These are phyloP conservation scores for Todiramphus saurophagus DNA, from an alignment of 2,113 vertebrate species.

Conservation along the genomic window DNA sequence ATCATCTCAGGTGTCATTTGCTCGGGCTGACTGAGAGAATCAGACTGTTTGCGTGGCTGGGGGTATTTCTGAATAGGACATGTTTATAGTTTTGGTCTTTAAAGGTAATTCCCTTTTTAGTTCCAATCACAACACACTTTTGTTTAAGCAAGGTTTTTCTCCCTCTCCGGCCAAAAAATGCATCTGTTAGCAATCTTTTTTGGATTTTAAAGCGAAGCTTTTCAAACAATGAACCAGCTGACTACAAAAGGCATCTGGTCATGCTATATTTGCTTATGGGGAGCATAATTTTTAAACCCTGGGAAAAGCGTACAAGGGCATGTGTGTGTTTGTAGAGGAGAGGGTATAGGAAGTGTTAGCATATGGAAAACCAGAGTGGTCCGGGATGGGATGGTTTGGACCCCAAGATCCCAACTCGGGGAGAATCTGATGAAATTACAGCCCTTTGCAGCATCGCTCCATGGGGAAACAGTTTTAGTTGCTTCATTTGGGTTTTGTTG, in stretches of 20 bases:
- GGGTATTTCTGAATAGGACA: constrained; percentile 72
- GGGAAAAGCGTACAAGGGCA: constrained; percentile 43
- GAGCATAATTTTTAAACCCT: constrained; percentile 71
- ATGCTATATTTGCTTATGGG: constrained; percentile 73
- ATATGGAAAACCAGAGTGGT: neutral
- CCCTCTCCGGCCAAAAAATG: constrained; percentile 69
- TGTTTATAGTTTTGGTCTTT: constrained; percentile 75
- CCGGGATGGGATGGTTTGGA: neutral
- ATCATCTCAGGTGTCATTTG: neutral
- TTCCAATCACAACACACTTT: constrained; percentile 76
- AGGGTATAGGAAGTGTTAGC: neutral
- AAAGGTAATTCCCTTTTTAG: constrained; percentile 76
- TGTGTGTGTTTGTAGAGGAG: neutral
- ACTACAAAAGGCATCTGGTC: constrained; percentile 74
- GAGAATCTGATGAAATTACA: neutral
- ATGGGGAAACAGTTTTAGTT: neutral
- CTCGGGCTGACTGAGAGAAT: neutral
- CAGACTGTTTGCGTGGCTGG: constrained; percentile 14
- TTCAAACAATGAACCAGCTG: constrained; percentile 78
- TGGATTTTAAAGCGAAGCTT: constrained; percentile 70
- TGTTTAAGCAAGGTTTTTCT: constrained; percentile 73
- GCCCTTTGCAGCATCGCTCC: neutral
- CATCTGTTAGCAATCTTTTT: constrained; percentile 80
- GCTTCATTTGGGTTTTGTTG: neutral
- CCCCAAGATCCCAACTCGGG: neutral